A percentile compares a stretch with the other conserved stretches of the same genome.
Evolutionary conservation across 2,797 vertebrate species (phyloP).

Genomic region (Lutra lutra): DNA sequence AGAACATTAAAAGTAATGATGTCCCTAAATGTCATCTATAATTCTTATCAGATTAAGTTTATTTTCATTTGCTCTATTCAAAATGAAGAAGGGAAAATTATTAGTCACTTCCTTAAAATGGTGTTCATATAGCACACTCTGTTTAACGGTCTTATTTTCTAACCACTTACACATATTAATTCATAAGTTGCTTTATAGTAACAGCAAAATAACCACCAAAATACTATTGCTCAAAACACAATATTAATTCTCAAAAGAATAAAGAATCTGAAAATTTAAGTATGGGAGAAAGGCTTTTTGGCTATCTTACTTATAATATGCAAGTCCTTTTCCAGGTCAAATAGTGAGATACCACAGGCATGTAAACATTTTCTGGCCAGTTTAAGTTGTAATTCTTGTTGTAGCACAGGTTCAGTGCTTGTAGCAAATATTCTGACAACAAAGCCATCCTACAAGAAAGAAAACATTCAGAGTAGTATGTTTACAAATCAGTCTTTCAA

Average conservation of each 20-base stretch:
- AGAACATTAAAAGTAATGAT: background rate
- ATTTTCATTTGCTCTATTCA: conserved; percentile 53
- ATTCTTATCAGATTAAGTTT: conserved; percentile 44
- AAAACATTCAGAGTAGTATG: conserved; percentile 35
- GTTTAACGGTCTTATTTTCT: background rate
- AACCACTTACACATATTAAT: background rate
- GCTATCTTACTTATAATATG: conserved; percentile 97
- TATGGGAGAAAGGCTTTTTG: conserved; percentile 24
- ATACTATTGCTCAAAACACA: conserved; percentile 16
- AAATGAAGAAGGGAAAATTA: conserved; percentile 30
- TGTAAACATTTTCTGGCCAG: conserved; percentile 99
- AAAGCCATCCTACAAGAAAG: conserved; percentile 94
- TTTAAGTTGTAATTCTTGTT: conserved; percentile 99
- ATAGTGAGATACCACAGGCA: conserved; percentile 98
- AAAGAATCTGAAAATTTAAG: conserved; percentile 39
- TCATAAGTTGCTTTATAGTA: conserved; percentile 4
- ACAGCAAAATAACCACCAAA: conserved; percentile 20
- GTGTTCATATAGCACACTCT: background rate
- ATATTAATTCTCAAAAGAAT: conserved; percentile 25
- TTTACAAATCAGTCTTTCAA: conserved; percentile 28
- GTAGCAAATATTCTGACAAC: conserved; percentile 98
- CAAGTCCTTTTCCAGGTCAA: conserved; percentile 98
- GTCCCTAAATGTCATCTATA: background rate
- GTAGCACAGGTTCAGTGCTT: conserved; percentile 95
- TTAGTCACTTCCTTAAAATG: conserved; percentile 8